Conservation (phyloP, 2,113 vertebrate species). For the Salvelinus namaycush region DNA sequence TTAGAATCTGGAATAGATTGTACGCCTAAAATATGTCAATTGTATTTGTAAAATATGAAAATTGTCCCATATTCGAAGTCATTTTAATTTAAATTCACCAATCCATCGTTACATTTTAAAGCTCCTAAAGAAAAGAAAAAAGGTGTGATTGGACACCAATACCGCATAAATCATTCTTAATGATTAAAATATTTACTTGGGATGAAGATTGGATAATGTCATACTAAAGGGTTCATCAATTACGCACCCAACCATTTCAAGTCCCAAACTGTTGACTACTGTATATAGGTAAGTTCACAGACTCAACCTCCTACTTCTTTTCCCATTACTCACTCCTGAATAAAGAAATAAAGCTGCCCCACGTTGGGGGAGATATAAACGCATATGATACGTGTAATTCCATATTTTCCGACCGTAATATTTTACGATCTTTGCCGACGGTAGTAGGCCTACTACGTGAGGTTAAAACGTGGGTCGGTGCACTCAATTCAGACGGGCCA, state of each 20-base stretch:
- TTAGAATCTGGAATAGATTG: not conserved
- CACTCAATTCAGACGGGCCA: not conserved
- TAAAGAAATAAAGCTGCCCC: constrained; percentile 31
- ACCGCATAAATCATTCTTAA: not conserved
- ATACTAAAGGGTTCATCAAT: not conserved
- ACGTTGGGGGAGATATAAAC: constrained; percentile 56
- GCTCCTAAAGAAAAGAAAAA: not conserved
- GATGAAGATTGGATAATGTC: not conserved
- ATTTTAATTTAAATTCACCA: not conserved
- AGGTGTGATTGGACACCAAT: not conserved
- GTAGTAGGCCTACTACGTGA: not conserved
- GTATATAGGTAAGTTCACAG: not conserved
- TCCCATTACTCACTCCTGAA: not conserved
- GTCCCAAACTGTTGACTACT: not conserved
- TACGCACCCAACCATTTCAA: not conserved
- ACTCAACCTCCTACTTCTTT: not conserved
- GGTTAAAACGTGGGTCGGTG: not conserved
- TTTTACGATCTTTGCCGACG: constrained; percentile 5
- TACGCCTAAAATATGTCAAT: not conserved
- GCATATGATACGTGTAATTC: constrained; percentile 10
- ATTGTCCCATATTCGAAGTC: not conserved
- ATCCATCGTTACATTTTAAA: not conserved
- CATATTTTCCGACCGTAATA: constrained; percentile 7
- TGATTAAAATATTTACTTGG: not conserved
- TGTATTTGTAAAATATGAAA: no score